phyloP scores from a whole-genome alignment of 37 sponge, comb jelly and placozoan species.

The Theonella swinhoei region DNA sequence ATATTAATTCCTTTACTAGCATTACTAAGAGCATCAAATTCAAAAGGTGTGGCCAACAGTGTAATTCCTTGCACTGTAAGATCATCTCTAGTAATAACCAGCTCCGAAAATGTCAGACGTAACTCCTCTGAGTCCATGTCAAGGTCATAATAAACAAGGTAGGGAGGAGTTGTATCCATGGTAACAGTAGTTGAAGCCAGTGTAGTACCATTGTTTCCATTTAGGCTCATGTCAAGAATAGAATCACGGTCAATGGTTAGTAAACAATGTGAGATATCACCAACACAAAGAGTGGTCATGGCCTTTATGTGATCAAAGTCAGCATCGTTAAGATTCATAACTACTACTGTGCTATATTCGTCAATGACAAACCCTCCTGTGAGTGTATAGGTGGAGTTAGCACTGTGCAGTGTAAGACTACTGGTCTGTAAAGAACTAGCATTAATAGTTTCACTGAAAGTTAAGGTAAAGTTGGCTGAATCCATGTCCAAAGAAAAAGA shows the following conservation, averaged over 20 bases:
- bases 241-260: conserved; percentile 44
- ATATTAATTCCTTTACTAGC: conserved; percentile 32
- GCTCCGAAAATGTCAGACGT: conserved; percentile 84
- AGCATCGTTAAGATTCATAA: conserved; percentile 71
- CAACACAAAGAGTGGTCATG: conserved; percentile 27
- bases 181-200: conserved; percentile 10
- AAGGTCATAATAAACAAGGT: conserved; percentile 79
- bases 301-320: conserved; percentile 80
- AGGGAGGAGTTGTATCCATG: conserved; percentile 64
- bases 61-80: conserved; percentile 27
- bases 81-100: conserved; percentile 9
- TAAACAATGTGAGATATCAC: conserved; percentile 38
- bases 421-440: conserved; percentile 54
- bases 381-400: conserved; percentile 24
- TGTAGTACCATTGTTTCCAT: conserved; percentile 33
- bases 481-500: conserved; percentile 80
- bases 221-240: conserved; percentile 70
- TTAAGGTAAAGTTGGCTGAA: conserved; percentile 74
- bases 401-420: conserved; percentile 29
- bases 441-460: conserved; percentile 87
- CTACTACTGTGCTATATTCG: conserved; percentile 59
- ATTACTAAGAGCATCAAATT: conserved; percentile 50
- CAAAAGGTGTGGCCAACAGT: conserved; percentile 56
- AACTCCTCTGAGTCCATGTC: conserved; percentile 76
- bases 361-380: conserved; percentile 82